phyloP scores from a whole-genome alignment of 2,797 vertebrate genomes.

The Pseudomugil gertrudae region DNA sequence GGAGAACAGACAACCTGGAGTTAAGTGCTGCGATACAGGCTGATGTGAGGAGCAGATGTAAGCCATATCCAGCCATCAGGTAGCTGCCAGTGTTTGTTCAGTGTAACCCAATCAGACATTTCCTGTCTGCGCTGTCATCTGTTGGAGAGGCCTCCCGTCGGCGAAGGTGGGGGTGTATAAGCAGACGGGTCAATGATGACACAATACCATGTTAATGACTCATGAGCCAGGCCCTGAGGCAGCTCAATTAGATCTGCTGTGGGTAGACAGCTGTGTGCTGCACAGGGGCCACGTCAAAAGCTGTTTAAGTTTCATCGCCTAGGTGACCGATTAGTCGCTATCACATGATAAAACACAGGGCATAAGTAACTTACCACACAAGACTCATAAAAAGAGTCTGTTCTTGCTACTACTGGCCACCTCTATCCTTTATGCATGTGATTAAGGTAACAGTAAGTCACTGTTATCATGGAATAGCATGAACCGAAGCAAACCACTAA shows the following conservation, averaged over 20 bases:
- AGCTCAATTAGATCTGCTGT: slow-evolving; percentile 58
- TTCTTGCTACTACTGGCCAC: neutral
- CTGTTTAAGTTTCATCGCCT: slow-evolving; percentile 49
- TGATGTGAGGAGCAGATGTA: slow-evolving; percentile 82
- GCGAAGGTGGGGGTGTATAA: slow-evolving; percentile 32
- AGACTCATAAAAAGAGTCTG: too few relatives aligned
- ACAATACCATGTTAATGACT: slow-evolving; percentile 72
- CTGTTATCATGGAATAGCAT: slow-evolving; percentile 26
- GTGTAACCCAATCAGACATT: slow-evolving; percentile 82
- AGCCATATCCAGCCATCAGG: slow-evolving; percentile 73
- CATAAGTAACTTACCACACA: slow-evolving; percentile 17
- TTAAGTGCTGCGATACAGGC: slow-evolving; percentile 54
- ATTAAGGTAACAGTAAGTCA: slow-evolving; percentile 34
- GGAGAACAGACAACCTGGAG: slow-evolving; percentile 55
- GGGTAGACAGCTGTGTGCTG: slow-evolving; percentile 23
- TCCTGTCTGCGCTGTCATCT: slow-evolving; percentile 80
- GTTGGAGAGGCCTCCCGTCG: slow-evolving; percentile 71
- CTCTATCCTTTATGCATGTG: slow-evolving; percentile 6
- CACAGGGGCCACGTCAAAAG: slow-evolving; percentile 33
- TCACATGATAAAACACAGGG: slow-evolving; percentile 15
- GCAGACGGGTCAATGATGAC: slow-evolving; percentile 71
- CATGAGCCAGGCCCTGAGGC: slow-evolving; percentile 52
- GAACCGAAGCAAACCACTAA: slow-evolving; percentile 36
- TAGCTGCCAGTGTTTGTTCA: slow-evolving; percentile 82
- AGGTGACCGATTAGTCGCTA: slow-evolving; percentile 40